Base-by-base conservation (phyloP, 2,797 vertebrate genomes). In the Adrianichthys oophorus region DNA sequence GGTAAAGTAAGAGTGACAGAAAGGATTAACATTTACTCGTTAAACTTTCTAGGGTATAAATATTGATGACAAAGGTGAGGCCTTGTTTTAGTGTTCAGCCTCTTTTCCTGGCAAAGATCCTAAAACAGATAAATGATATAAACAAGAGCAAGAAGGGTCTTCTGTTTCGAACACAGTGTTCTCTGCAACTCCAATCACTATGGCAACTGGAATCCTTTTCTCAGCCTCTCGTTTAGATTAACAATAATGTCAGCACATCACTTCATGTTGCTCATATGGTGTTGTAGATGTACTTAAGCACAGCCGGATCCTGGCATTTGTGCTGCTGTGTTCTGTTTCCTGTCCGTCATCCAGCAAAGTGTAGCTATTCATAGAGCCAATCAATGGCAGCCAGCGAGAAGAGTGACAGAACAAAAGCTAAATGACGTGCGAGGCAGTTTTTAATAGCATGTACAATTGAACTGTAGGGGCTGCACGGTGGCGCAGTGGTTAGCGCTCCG, bases 181-280 rank as follows among this genome's bases (percentile, higher is more conserved):
- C 64, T 56, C 64, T 63, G 64, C 65, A 69, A 70, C 62, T 67
- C 54, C 48, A 21, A 83, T 89, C 79, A 48, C 86, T 60, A 87
- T 87, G 80, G 83, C 67, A 91, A 90, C 84, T 45, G 3, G 41
- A 57, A 48, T 49, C 65, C 58, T 59, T 21, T 47, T 59, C 65
- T 71, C 50, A 65, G 41, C 56, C 40, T 72, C 46, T 70, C 17
- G 10, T 68, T 69, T 61, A 72, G 57, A 80, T 60, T 19, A 65
- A 65, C 47, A 72, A 50, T 55, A 23, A 63, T 73, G 58, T 66
- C 60, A 51, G 59, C 47, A 52, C 49, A 65, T 72, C 56, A 50
- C 46, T 40, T 15, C 50, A 48, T 26, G 18, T 53, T 47, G 46
- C n/a, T 65, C 44, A 16, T 21, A 17, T 42, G 45, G 29, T 26